Conservation (phyloP, 2,888 invertebrate genomes). For the Caenorhabditis sp. region DNA sequence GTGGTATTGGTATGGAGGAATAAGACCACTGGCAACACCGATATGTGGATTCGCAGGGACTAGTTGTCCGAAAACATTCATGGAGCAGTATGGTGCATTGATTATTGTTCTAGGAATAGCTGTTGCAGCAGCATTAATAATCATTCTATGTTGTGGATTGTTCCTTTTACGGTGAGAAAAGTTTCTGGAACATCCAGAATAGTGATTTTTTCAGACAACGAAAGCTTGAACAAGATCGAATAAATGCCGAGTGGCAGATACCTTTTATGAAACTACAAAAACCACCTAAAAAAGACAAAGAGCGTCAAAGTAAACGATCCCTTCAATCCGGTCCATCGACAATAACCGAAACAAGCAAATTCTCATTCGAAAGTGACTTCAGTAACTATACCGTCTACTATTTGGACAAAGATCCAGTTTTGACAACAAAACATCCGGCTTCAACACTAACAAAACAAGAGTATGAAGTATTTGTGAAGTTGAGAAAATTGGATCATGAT, state of each 20-base stretch:
- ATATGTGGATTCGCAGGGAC: constrained; percentile 44
- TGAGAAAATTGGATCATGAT: constrained; percentile 64
- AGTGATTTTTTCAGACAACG: constrained; percentile 29
- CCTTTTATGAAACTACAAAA: constrained; percentile 18
- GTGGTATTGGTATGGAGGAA: constrained; percentile 33
- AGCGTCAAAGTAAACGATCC: constrained; percentile 40
- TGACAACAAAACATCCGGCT: constrained; percentile 45
- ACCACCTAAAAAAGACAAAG: constrained; percentile 31
- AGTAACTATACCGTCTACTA: constrained; percentile 36
- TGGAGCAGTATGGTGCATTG: constrained; percentile 43
- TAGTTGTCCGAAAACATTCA: constrained; percentile 44
- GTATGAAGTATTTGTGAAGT: constrained; percentile 42
- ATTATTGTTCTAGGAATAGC: constrained; percentile 38
- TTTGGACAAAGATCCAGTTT: constrained; percentile 46
- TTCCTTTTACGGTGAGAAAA: constrained; percentile 16
- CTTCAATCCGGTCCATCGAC: constrained; percentile 49
- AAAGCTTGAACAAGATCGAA: constrained; percentile 42
- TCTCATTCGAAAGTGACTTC: constrained; percentile 42
- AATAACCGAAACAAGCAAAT: constrained; percentile 41
- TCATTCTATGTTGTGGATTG: neutral
- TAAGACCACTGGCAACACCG: constrained; percentile 39
- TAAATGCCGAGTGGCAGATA: constrained; percentile 55
- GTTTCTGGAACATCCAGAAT: neutral
- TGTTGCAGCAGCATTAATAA: constrained; percentile 18
- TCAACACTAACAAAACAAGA: constrained; percentile 33